A percentile compares a stretch with the other conserved stretches of the same genome.
Evolutionary conservation across 2,888 invertebrate species (phyloP).

Genomic region (Lithophane semibrunnea): DNA sequence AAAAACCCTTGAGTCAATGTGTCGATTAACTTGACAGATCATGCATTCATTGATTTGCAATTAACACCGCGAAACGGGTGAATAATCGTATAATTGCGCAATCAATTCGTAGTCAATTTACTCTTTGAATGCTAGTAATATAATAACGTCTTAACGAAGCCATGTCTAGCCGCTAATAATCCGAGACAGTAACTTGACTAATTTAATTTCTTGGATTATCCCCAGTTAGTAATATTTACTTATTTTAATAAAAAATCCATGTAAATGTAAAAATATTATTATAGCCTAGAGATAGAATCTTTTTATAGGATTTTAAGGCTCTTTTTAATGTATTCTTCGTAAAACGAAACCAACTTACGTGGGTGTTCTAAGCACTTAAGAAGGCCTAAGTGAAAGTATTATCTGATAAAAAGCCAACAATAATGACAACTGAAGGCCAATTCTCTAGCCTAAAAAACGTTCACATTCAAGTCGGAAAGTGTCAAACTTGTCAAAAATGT

Average conservation of each 20-base stretch:
- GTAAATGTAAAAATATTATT: not conserved
- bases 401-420: not conserved
- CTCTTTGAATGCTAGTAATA: conserved; percentile 30
- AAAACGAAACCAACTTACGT: not conserved
- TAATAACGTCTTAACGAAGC: conserved; percentile 26
- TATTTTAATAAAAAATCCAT: conserved; percentile 1
- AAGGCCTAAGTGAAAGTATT: not conserved
- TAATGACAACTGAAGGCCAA: not conserved
- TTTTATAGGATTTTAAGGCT: not conserved
- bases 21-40: not conserved
- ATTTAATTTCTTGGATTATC: conserved; percentile 16
- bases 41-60: conserved; percentile 3
- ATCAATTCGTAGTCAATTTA: not conserved
- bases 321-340: not conserved
- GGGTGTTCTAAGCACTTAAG: not conserved
- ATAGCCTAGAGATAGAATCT: too few species aligned
- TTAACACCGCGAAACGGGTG: not conserved
- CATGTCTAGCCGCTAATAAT: conserved; percentile 29
- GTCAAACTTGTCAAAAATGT: too few species aligned
- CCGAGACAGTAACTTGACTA: not conserved
- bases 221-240: not conserved
- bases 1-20: not conserved
- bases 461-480: too few species aligned
- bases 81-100: not conserved
- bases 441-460: too few species aligned